A percentile compares a stretch with the other conserved stretches of the same genome.
These are phyloP conservation scores for Tapera naevia DNA, from an alignment of 2,797 vertebrate species.

Conservation along the genomic window DNA sequence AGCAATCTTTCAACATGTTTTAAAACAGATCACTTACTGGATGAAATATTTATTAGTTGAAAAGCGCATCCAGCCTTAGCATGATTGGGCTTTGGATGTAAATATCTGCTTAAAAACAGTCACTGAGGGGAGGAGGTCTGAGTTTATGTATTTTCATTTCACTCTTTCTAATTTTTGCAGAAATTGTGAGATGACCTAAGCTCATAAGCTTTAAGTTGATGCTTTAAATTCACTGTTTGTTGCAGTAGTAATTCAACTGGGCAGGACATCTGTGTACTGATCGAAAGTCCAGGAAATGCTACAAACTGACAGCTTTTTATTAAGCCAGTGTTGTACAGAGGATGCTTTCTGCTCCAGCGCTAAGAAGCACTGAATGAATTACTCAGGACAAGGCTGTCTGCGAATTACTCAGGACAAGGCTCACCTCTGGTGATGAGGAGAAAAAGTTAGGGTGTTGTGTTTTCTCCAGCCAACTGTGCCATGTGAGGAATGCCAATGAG, in stretches of 20 bases:
- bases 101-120: conserved; percentile 56
- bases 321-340: background rate
- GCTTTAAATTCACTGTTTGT: conserved; percentile 28
- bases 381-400: background rate
- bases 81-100: conserved; percentile 25
- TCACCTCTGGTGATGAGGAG: background rate
- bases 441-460: background rate
- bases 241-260: background rate
- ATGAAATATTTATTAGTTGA: conserved; percentile 60
- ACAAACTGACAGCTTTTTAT: background rate
- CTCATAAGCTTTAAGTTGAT: background rate
- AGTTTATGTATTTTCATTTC: conserved; percentile 52
- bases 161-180: conserved; percentile 31
- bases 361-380: background rate
- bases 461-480: background rate
- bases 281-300: background rate
- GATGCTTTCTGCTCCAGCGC: background rate
- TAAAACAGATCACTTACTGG: conserved; percentile 60
- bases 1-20: conserved; percentile 52
- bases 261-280: background rate
- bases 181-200: conserved; percentile 2
- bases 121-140: conserved; percentile 30
- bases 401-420: background rate
- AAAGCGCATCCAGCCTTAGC: conserved; percentile 43
- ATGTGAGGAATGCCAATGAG: background rate